Percentiles rank a stretch among this genome's conserved stretches.
phyloP scores from a whole-genome alignment of 1,140 invertebrate species.

The Paracyclopina nana region DNA sequence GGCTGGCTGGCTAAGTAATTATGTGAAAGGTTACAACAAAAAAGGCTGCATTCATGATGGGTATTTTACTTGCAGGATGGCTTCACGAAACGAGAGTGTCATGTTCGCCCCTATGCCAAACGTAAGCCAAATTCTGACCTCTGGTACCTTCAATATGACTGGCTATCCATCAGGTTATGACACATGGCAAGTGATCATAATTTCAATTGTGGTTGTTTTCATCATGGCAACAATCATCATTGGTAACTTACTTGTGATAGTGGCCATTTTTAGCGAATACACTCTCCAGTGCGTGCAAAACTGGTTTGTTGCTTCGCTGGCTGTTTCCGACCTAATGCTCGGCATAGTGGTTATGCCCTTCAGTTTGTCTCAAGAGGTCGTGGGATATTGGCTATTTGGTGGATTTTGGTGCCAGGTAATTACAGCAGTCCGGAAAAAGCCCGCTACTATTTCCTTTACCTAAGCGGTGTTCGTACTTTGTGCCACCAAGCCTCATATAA shows the following conservation, averaged over 20 bases:
- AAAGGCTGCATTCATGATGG: no score
- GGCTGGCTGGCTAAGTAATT: no score
- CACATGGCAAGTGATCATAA: conserved; percentile 59
- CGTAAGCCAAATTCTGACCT: no score
- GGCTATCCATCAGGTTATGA: conserved; percentile 66
- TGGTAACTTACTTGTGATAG: conserved; percentile 89
- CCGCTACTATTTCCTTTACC: no score
- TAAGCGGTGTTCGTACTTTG: no score
- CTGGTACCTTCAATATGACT: not conserved
- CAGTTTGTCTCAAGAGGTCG: conserved; percentile 72
- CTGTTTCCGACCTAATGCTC: conserved; percentile 83
- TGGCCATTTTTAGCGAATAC: conserved; percentile 85
- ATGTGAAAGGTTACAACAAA: no score
- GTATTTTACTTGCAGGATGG: no score
- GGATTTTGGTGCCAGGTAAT: conserved; percentile 86
- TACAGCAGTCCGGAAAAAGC: no score
- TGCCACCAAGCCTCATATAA: no score
- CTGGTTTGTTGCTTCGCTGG: conserved; percentile 90
- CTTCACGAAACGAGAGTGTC: no score
- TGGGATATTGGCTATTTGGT: conserved; percentile 93
- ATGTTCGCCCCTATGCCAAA: no score
- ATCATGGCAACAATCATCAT: conserved; percentile 90
- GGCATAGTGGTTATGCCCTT: conserved; percentile 93
- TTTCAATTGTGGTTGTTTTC: conserved; percentile 68
- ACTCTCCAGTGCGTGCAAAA: conserved; percentile 89